Conservation (phyloP, 2,113 vertebrate species). For the Serinus canaria region DNA sequence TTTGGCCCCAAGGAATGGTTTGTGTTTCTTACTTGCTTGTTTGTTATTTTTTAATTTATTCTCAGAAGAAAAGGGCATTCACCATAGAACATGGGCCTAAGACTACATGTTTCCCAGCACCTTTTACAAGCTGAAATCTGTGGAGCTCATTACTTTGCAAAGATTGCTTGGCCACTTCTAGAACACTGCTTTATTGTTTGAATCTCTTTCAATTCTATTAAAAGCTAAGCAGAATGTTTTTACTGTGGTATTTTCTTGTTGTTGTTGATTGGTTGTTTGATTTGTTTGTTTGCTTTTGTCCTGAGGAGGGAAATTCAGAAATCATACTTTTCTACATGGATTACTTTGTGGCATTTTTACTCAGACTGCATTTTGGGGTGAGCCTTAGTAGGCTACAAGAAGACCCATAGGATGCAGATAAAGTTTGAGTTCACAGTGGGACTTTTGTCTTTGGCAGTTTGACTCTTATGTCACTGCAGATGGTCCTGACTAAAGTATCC, state of each 20-base stretch:
- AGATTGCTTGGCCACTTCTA: not conserved
- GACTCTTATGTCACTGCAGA: not conserved
- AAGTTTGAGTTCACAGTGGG: not conserved
- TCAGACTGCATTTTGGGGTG: not conserved
- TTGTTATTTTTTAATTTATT: constrained; percentile 54
- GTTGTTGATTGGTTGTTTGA: not conserved
- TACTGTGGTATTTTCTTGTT: not conserved
- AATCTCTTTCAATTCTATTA: not conserved
- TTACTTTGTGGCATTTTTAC: not conserved
- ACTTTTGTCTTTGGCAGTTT: not conserved
- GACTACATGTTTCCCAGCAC: not conserved
- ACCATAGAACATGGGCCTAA: constrained; percentile 56
- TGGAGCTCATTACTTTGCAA: not conserved
- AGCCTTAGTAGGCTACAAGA: not conserved
- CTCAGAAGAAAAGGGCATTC: constrained; percentile 69
- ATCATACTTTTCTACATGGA: not conserved
- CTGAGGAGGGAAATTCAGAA: not conserved
- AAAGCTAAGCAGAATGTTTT: not conserved
- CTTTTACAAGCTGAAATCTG: not conserved
- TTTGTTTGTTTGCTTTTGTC: not conserved
- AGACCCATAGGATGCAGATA: not conserved
- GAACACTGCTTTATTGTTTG: not conserved
- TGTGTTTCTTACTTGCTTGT: constrained; percentile 5
- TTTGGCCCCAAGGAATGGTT: constrained; percentile 45
- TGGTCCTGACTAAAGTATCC: not conserved